Evolutionary conservation across 2,113 vertebrate species (phyloP).

Genomic region (Archocentrus centrarchus): DNA sequence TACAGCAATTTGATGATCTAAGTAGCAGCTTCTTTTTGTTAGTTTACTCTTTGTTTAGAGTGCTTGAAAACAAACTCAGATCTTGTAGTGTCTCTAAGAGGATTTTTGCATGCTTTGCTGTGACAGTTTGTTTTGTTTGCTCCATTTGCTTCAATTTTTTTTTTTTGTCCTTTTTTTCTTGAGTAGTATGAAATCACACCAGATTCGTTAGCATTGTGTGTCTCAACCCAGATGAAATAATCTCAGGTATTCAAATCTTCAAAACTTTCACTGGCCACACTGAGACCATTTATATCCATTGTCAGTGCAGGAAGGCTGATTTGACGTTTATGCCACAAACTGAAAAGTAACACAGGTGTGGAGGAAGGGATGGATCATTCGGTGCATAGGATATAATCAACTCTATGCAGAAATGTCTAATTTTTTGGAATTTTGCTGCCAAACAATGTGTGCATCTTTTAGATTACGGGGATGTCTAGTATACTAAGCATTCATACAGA

Average conservation of each 20-base stretch:
- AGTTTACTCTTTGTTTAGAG: conserved; percentile 22
- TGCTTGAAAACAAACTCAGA: conserved; percentile 23
- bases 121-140: conserved; percentile 35
- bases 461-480: background rate
- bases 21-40: conserved; percentile 39
- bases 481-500: background rate
- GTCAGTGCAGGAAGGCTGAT: background rate
- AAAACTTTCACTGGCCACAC: background rate
- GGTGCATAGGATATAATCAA: background rate
- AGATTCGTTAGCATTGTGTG: conserved; percentile 18
- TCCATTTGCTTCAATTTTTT: conserved; percentile 1
- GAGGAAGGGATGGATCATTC: too few species aligned
- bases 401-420: background rate
- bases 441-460: conserved; percentile 1
- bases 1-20: conserved; percentile 41
- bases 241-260: background rate
- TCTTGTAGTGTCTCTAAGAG: conserved; percentile 18
- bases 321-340: background rate
- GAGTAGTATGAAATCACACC: conserved; percentile 1
- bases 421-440: background rate
- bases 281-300: background rate
- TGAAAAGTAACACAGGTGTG: background rate
- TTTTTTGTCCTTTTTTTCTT: conserved; percentile 4
- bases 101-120: background rate
- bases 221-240: background rate